A percentile compares a stretch with the other conserved stretches of the same genome.
These are phyloP conservation scores for Eupithecia inturbata DNA, from an alignment of 2,888 invertebrate genomes.

Conservation along the genomic window DNA sequence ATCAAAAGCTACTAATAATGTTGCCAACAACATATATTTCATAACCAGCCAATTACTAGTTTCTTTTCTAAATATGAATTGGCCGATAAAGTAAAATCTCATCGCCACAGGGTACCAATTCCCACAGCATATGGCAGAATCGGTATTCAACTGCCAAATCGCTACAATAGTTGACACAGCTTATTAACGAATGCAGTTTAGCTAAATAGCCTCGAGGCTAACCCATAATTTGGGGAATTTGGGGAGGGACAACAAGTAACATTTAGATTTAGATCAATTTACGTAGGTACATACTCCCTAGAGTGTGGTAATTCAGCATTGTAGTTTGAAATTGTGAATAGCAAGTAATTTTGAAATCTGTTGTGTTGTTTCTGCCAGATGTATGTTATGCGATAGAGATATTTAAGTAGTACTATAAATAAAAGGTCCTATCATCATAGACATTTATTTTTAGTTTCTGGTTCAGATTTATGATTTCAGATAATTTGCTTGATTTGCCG, in stretches of 20 bases:
- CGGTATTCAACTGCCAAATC: constrained; percentile 57
- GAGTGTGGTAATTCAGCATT: constrained; percentile 61
- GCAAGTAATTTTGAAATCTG: not conserved
- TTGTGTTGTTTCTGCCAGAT: not conserved
- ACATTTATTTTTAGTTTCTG: not conserved
- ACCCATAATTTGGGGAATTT: constrained; percentile 81
- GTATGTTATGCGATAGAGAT: not conserved
- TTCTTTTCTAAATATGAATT: constrained; percentile 12
- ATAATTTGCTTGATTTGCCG: not conserved
- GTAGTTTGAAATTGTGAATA: constrained; percentile 54
- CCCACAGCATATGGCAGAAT: constrained; percentile 64
- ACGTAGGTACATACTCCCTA: constrained; percentile 61
- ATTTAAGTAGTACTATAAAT: not conserved
- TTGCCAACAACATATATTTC: constrained; percentile 10
- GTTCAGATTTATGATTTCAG: not conserved
- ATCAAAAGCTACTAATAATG: constrained; percentile 7
- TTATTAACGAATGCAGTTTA: constrained; percentile 76
- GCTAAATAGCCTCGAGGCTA: constrained; percentile 73
- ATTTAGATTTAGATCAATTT: constrained; percentile 70
- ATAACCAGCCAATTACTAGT: constrained; percentile 17
- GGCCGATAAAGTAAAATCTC: constrained; percentile 22
- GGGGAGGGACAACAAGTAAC: constrained; percentile 64
- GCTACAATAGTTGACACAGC: constrained; percentile 71
- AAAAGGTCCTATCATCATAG: not conserved
- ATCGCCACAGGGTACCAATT: constrained; percentile 54